These are phyloP conservation scores for Ardeotis arabs DNA, from an alignment of 2,113 vertebrate species.

Conservation along the genomic window DNA sequence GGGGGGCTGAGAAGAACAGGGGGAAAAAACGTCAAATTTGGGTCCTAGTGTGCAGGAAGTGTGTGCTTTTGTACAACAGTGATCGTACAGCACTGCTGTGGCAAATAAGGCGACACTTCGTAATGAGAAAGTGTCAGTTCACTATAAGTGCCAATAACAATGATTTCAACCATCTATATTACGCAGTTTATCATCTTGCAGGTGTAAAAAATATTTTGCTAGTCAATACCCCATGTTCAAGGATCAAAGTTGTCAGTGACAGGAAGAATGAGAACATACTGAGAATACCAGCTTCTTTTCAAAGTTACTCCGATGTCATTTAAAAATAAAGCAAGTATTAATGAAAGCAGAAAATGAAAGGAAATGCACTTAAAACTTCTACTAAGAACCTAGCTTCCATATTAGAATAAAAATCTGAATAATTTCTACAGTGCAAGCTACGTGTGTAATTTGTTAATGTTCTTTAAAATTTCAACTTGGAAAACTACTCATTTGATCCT, in stretches of 20 bases:
- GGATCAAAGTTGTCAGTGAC: too few relatives aligned
- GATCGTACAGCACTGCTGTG: neutral
- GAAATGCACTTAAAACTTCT: neutral
- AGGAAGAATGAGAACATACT: neutral
- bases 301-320: neutral
- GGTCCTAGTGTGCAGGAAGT: neutral
- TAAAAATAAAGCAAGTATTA: neutral
- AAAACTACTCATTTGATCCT: neutral
- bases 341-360: neutral
- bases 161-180: neutral
- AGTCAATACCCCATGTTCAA: neutral
- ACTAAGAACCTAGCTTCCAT: too few relatives aligned
- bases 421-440: neutral
- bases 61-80: neutral
- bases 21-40: neutral
- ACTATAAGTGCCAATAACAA: neutral
- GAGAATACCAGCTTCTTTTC: neutral
- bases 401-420: neutral
- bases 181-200: neutral
- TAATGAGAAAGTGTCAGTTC: neutral
- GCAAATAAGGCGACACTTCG: neutral
- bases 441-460: neutral
- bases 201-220: neutral
- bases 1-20: too few relatives aligned
- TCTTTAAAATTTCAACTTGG: neutral